Conservation (phyloP, 2,888 invertebrate genomes). For the Podabrus alpinus region DNA sequence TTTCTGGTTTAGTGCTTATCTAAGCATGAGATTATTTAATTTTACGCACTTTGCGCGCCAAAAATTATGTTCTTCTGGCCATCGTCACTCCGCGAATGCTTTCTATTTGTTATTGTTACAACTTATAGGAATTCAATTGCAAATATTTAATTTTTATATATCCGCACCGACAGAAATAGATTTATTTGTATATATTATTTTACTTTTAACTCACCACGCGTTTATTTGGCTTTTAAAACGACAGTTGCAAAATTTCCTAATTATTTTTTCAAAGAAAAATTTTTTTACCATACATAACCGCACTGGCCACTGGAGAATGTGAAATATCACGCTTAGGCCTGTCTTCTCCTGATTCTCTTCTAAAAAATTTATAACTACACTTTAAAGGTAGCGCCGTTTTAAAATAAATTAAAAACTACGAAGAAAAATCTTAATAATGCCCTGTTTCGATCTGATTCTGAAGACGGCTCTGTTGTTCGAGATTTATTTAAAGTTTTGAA, state of each 20-base stretch:
- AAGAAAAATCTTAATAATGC: too few species aligned
- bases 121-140: conserved; percentile 5
- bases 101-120: conserved; percentile 7
- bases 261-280: not conserved
- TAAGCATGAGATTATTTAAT: conserved; percentile 14
- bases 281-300: not conserved
- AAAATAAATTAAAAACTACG: too few species aligned
- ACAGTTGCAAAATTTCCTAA: not conserved
- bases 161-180: not conserved
- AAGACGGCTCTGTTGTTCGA: too few species aligned
- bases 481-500: too few species aligned
- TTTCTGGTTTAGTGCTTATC: conserved; percentile 24
- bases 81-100: conserved; percentile 6
- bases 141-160: conserved; percentile 2
- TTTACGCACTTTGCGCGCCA: conserved; percentile 19
- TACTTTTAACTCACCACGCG: not conserved
- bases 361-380: too few species aligned
- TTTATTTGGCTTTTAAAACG: not conserved
- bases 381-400: too few species aligned
- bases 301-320: too few species aligned
- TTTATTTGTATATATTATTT: conserved; percentile 2
- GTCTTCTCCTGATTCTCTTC: too few species aligned
- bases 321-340: too few species aligned
- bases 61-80: conserved; percentile 15
- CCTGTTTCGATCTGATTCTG: too few species aligned